Conservation (phyloP, 64 coral and sea anemone species). For the Pocillopora damicornis region DNA sequence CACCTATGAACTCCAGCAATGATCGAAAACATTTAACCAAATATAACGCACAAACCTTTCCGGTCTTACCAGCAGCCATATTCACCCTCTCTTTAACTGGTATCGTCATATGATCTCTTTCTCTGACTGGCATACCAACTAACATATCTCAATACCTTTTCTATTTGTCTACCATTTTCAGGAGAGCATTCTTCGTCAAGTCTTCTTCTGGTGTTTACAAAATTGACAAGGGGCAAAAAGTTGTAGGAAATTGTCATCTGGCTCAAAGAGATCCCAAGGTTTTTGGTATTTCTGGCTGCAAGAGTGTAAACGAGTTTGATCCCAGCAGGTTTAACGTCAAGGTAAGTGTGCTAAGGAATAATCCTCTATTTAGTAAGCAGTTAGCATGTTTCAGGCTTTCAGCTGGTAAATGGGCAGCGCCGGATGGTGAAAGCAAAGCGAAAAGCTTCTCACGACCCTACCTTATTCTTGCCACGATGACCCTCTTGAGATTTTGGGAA, state of each 20-base stretch:
- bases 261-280: constrained; percentile 72
- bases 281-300: constrained; percentile 65
- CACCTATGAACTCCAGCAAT: background rate
- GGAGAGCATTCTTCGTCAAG: constrained; percentile 67
- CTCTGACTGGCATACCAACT: too few relatives aligned
- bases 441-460: too few relatives aligned
- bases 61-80: too few relatives aligned
- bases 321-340: constrained; percentile 48
- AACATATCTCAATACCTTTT: too few relatives aligned
- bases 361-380: background rate
- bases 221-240: constrained; percentile 52
- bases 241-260: constrained; percentile 77
- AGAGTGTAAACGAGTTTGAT: constrained; percentile 79
- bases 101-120: too few relatives aligned
- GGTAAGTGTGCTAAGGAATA: constrained; percentile 2
- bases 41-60: background rate
- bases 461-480: too few relatives aligned
- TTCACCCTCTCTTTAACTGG: too few relatives aligned
- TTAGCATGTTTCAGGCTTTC: background rate
- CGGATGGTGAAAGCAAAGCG: too few relatives aligned
- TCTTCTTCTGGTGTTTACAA: constrained; percentile 69
- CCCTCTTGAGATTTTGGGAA: too few relatives aligned
- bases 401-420: background rate
- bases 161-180: background rate
- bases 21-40: background rate